Base-by-base conservation (phyloP, 1,140 invertebrate genomes). In the Drosophila leontia region DNA sequence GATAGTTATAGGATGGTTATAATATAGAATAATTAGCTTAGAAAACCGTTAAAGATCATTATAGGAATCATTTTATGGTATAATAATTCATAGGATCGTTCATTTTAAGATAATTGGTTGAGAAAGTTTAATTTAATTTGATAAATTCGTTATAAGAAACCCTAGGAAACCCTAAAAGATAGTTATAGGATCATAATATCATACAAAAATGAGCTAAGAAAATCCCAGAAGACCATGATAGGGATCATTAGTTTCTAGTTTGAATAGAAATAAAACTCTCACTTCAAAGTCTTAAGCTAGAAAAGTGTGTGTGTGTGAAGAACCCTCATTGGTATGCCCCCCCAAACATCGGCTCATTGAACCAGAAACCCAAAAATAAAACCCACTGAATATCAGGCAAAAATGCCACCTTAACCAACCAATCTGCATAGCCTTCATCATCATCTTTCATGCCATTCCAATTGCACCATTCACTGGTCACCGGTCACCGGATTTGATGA, bases 381-480 rank as follows among this genome's bases (percentile, higher is more conserved):
- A n/a, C 2, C 17, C 13, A 39, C 13, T n/a, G 3, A 39, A 39
- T 15, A 39, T 7, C 35, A 23, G 15, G 19, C 19, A 5, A 39
- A 56, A 39, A 41, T 11, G 9, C 6, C 35, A 12, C 12, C 34
- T 3, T 5, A 32, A 17, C 15, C n/a, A 32, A 6, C 3, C 7
- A 47, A 62, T 59, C 17, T 39, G 64, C 64, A 15, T 56, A 23
- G 13, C 19, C 13, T 11, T 8, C 17, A 60, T 47, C 17, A 29
- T 7, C 37, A 9, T 12, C 11, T 13, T 7, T 17, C n/a, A 17
- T 13, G 19, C 19, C n/a, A n/a, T 39, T 29, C 44, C 17, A 8
- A n/a, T 32, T 42, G 45, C 65, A 58, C 9, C 68, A 59, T 58
- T 72, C 44, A 71, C 55, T 32, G 19, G 23, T 37, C 51, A 71